Evolutionary conservation across 2,797 vertebrate genomes (phyloP).

Genomic region (Labroides dimidiatus): DNA sequence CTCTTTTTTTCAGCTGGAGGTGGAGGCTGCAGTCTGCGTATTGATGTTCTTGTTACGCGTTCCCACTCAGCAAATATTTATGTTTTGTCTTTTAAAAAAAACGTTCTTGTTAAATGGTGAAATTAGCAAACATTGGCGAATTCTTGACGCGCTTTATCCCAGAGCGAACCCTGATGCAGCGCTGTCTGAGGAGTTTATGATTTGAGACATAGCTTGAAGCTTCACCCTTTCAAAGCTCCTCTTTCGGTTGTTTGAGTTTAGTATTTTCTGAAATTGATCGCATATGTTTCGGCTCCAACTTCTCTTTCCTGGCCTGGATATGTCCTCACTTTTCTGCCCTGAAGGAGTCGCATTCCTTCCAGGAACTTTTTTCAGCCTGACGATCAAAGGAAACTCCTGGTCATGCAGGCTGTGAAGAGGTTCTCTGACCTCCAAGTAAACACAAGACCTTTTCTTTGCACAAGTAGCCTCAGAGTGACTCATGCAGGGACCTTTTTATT

Average conservation of each 20-base stretch:
- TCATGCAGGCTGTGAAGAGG: background rate
- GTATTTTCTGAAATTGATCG: background rate
- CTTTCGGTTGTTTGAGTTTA: background rate
- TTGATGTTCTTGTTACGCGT: slow-evolving; percentile 44
- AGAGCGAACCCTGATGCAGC: background rate
- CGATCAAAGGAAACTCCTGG: background rate
- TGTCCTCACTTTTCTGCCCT: slow-evolving; percentile 17
- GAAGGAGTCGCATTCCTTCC: slow-evolving; percentile 44
- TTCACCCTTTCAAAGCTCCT: background rate
- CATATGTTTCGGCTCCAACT: background rate
- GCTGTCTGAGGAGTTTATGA: background rate
- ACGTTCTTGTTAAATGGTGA: background rate
- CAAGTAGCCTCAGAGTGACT: background rate
- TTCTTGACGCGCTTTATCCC: slow-evolving; percentile 16
- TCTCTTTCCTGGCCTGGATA: background rate
- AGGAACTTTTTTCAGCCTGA: slow-evolving; percentile 2
- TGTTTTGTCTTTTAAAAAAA: slow-evolving; percentile 1
- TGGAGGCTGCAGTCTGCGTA: slow-evolving; percentile 23
- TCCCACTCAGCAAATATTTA: slow-evolving; percentile 40
- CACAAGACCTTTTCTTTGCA: slow-evolving; percentile 2
- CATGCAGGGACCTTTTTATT: background rate
- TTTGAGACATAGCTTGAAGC: background rate
- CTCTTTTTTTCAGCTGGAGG: slow-evolving; percentile 6
- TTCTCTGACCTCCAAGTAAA: slow-evolving; percentile 7
- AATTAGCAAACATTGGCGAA: background rate